Evolutionary conservation across 2,888 invertebrate species (phyloP), one percentile per base, ranked within the genome.

Genomic region (Cantharis nigra): DNA sequence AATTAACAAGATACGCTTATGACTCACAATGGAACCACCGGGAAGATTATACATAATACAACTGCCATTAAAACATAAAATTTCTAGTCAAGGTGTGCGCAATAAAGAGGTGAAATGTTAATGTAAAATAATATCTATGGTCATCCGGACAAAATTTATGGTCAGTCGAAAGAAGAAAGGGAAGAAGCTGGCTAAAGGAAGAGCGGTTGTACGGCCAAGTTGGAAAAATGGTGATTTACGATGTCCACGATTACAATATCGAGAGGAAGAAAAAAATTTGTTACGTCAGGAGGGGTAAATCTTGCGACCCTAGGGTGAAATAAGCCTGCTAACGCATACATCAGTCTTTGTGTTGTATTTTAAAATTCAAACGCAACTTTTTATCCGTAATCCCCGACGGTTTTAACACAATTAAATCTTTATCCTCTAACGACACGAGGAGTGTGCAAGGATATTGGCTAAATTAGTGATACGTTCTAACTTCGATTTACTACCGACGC

Each of bases 321-420:
- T 49, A 49, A 49, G 13, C 49, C 49, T 49, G 49, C 49, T 49
- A 49, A 49, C 49, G 49, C 49, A 49, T 49, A 49, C 49, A 49
- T 49, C 49, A 49, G 49, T 49, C 49, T 49, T 49, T 49, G 49
- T 49, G 49, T 49, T 49, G n/a, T 49, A n/a, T n/a, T 49, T 49
- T n/a, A 49, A 33, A 67, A 67, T 67, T 67, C 26, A 67, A 67
- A n/a, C 65, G 20, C 26, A 67, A 67, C 26, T 67, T 67, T 67
- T 20, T 26, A 26, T 20, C 26, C 26, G 9, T 67, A 67, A 67
- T 5, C 20, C 26, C 13, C 26, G 13, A 13, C 20, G 23, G 20
- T 23, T 67, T 67, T 26, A 67, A 67, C 65, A 67, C 20, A 67
- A 67, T 67, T 67, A 67, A 67, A 67, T 67, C 65, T 67, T 26